Evolutionary conservation across 64 coral and sea anemone species (phyloP).

Genomic region (Stichodactyla helianthus): DNA sequence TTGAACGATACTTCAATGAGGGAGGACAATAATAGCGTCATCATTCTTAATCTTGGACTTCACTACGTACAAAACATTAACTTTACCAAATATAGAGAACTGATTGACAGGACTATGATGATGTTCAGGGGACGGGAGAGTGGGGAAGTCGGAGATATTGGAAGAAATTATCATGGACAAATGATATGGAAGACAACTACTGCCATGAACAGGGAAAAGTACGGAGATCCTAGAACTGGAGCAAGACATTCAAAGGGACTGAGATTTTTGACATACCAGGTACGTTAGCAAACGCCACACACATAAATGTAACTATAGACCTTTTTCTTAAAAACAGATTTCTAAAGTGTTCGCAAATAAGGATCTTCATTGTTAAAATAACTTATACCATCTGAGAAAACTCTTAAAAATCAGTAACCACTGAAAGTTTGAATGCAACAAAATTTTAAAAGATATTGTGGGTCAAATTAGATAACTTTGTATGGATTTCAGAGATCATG

Average conservation of each 20-base stretch:
- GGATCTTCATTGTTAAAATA: no score
- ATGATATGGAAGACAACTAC: conserved; percentile 93
- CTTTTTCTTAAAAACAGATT: no score
- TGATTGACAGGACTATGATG: conserved; percentile 64
- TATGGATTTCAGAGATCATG: no score
- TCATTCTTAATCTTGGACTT: conserved; percentile 81
- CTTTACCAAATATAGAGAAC: conserved; percentile 54
- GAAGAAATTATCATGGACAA: conserved; percentile 41
- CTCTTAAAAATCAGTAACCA: no score
- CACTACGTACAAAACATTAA: conserved; percentile 91
- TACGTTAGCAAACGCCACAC: background rate
- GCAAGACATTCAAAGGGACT: conserved; percentile 67
- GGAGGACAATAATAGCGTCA: conserved; percentile 31
- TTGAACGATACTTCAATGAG: conserved; percentile 35
- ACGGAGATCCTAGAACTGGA: conserved; percentile 67
- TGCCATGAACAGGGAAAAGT: conserved; percentile 83
- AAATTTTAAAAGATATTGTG: no score
- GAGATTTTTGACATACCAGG: conserved; percentile 87
- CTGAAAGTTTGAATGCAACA: no score
- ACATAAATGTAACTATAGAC: background rate
- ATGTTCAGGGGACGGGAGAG: conserved; percentile 56
- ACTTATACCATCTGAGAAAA: no score
- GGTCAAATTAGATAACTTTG: no score
- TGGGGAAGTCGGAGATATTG: conserved; percentile 14
- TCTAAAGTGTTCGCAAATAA: no score